phyloP scores from a whole-genome alignment of 2,888 invertebrate genomes.

The Hypsopygia costalis region DNA sequence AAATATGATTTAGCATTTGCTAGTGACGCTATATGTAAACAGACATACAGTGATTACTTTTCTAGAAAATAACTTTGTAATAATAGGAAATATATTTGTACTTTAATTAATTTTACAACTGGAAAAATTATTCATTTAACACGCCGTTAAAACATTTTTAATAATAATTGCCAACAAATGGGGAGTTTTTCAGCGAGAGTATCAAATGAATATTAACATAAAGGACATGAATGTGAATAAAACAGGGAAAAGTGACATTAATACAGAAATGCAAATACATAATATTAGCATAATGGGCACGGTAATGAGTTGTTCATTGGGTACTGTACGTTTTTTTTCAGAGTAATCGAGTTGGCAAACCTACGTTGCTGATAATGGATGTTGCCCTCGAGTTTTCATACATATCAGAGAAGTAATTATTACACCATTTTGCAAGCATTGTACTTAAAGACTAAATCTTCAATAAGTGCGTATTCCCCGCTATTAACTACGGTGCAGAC shows the following conservation, averaged over 20 bases:
- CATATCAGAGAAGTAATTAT: no score
- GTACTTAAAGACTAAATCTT: no score
- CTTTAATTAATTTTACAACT: no score
- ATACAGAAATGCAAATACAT: conserved; percentile 34
- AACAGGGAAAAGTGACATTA: conserved; percentile 23
- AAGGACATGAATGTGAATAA: conserved; percentile 19
- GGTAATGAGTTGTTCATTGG: conserved; percentile 37
- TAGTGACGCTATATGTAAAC: no score
- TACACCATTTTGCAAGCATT: no score
- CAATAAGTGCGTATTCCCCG: no score
- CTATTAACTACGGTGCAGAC: no score
- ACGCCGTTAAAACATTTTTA: neutral
- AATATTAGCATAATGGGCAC: conserved; percentile 34
- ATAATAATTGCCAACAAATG: conserved; percentile 3
- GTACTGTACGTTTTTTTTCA: conserved; percentile 14
- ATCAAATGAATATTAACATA: conserved; percentile 5
- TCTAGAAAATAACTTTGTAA: no score
- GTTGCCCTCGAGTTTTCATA: neutral
- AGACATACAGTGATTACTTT: no score
- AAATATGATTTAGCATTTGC: no score
- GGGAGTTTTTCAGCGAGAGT: neutral
- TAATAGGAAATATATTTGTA: no score
- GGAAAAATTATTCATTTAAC: neutral
- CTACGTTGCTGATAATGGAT: conserved; percentile 1
- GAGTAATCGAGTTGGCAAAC: conserved; percentile 8